A percentile compares a stretch with the other conserved stretches of the same genome.
These are phyloP conservation scores for Vimba vimba DNA, from an alignment of 2,113 vertebrate genomes.

Conservation along the genomic window DNA sequence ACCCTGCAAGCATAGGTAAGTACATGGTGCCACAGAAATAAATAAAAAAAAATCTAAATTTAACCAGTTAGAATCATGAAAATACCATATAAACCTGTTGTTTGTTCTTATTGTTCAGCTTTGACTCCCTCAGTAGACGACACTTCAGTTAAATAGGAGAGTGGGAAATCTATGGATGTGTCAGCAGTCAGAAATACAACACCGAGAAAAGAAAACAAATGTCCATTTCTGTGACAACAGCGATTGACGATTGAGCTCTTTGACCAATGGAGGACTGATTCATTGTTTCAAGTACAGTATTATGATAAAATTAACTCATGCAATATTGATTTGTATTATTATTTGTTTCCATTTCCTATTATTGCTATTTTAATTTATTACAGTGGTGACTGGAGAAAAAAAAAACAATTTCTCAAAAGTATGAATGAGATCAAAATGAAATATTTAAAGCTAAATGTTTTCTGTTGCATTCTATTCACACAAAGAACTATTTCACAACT, in stretches of 20 bases:
- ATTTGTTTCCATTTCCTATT: too few relatives aligned
- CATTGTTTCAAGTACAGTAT: too few relatives aligned
- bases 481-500: too few relatives aligned
- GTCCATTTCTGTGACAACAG: background rate
- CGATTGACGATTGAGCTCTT: background rate
- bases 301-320: too few relatives aligned
- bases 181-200: background rate
- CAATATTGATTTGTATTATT: too few relatives aligned
- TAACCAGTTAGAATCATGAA: background rate
- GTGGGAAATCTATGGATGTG: background rate
- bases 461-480: background rate
- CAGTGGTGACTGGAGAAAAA: background rate
- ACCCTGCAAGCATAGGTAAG: constrained; percentile 73
- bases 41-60: too few relatives aligned
- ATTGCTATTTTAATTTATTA: background rate
- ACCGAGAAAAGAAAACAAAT: background rate
- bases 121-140: background rate
- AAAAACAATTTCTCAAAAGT: background rate
- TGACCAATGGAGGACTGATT: too few relatives aligned
- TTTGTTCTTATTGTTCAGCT: background rate
- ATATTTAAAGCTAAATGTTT: background rate
- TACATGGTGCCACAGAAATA: background rate
- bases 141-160: background rate
- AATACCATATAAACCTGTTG: background rate
- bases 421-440: background rate